Evolutionary conservation across 2,113 vertebrate species (phyloP).

Genomic region (Alces alces): DNA sequence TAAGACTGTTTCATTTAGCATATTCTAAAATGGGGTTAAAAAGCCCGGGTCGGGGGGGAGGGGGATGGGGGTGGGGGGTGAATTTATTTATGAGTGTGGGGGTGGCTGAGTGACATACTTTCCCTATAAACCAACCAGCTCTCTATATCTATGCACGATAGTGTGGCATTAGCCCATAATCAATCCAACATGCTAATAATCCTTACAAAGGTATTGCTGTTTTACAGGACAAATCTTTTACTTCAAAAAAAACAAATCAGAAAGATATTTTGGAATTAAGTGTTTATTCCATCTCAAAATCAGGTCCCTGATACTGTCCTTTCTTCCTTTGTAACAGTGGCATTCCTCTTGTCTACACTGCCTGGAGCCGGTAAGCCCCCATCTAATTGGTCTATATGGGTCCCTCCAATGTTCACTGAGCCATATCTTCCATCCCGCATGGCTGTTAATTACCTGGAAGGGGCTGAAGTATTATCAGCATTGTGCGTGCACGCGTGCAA

Average conservation of each 20-base stretch:
- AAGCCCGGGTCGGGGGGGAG: accelerated
- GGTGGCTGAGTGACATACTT: accelerated
- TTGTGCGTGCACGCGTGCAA: accelerated
- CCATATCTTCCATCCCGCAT: background rate
- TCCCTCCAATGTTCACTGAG: background rate
- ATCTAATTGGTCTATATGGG: background rate
- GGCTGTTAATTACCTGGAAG: background rate
- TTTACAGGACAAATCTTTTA: background rate
- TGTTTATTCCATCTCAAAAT: background rate
- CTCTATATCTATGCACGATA: background rate
- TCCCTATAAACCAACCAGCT: background rate
- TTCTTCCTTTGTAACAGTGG: background rate
- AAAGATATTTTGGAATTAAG: background rate
- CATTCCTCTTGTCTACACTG: background rate
- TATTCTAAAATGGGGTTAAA: background rate
- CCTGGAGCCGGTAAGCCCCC: background rate
- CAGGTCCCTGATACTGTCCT: background rate
- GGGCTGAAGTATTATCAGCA: background rate
- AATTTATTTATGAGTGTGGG: background rate
- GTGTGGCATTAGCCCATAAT: background rate
- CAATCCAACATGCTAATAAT: background rate
- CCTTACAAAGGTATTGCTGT: background rate
- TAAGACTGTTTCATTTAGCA: background rate
- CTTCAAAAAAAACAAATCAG: background rate
- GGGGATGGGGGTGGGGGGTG: accelerated